Evolutionary conservation across 2,888 invertebrate genomes (phyloP).

Genomic region (Drosophila bunnanda): DNA sequence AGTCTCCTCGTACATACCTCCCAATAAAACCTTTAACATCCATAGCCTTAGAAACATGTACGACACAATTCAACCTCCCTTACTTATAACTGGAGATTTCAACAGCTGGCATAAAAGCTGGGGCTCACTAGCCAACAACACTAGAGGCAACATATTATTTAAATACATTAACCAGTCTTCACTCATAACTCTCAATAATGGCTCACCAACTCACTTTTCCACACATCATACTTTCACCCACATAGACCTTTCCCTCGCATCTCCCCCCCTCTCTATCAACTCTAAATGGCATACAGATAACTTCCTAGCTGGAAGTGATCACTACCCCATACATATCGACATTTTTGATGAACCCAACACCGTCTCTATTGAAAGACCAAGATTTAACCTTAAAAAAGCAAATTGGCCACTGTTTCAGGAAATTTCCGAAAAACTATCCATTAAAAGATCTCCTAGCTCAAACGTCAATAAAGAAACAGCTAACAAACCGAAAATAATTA

Average conservation of each 20-base stretch:
- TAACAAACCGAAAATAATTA: too few relatives aligned
- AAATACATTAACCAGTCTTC: not conserved
- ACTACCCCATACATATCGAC: too few relatives aligned
- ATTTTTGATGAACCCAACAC: too few relatives aligned
- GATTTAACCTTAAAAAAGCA: too few relatives aligned
- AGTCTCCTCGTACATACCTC: not conserved
- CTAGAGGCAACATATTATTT: conserved; percentile 13
- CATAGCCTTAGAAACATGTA: not conserved
- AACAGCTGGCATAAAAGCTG: conserved; percentile 2
- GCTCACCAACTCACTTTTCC: not conserved
- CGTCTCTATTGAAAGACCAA: too few relatives aligned
- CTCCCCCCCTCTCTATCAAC: too few relatives aligned
- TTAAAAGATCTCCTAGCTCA: too few relatives aligned
- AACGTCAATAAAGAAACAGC: too few relatives aligned
- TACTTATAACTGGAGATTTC: not conserved
- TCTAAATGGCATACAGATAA: too few relatives aligned
- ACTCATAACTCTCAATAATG: conserved; percentile 22
- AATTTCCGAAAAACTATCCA: too few relatives aligned
- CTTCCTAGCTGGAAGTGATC: too few relatives aligned
- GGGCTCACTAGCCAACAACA: not conserved
- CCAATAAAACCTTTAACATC: not conserved
- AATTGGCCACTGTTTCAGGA: too few relatives aligned
- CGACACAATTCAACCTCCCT: not conserved
- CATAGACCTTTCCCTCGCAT: conserved; percentile 15
- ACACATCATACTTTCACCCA: not conserved